Evolutionary conservation across 1,140 invertebrate genomes (phyloP), one percentile per base, ranked within the genome.

Genomic region (Sitophilus oryzae): DNA sequence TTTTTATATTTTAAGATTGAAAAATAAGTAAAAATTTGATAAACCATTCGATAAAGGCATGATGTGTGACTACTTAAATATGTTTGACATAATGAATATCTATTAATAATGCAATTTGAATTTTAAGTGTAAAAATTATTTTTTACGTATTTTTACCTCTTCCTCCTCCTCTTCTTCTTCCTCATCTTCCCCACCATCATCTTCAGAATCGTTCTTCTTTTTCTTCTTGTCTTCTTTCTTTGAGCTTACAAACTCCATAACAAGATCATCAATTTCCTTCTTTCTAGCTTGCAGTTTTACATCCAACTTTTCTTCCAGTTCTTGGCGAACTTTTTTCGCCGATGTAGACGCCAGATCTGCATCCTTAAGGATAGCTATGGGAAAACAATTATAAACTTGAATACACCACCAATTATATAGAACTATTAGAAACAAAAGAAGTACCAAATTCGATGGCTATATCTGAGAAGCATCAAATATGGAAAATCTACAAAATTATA

Each of bases 271-370:
- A 20, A 93, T 85, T 69, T 91, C 82, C 69, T 91, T 88, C 73
- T 88, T 91, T 63, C 87, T 85, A 42, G 68, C 76, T 19, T 80
- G 74, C 10, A 96, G 75, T 62, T 93, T 88, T 51, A 82, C 76
- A 35, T 84, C 84, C 9, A 93, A 76, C 67, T 88, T 86, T 55
- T 86, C 81, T 72, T 96, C 90, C 51, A 95, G 75, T 66, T 89
- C 83, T 72, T 88, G 83, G 21, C 91, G 82, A n/a, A 96, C 89
- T 73, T 92, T 91, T 66, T 94, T 96, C 1, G 89, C 85, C 9
- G 91, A 91, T 62, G 88, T 86, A 25, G 82, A 82, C 5, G 83
- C 81, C 8, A 94, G 76, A 69, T 94, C 88, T 3, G 91, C 90
- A 75, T 85, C 84, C 74, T 93, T 90, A 2, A 96, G 77, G 62